A percentile compares a stretch with the other conserved stretches of the same genome.
phyloP scores from a whole-genome alignment of 2,797 vertebrate species.

The Diglossa cyanea region DNA sequence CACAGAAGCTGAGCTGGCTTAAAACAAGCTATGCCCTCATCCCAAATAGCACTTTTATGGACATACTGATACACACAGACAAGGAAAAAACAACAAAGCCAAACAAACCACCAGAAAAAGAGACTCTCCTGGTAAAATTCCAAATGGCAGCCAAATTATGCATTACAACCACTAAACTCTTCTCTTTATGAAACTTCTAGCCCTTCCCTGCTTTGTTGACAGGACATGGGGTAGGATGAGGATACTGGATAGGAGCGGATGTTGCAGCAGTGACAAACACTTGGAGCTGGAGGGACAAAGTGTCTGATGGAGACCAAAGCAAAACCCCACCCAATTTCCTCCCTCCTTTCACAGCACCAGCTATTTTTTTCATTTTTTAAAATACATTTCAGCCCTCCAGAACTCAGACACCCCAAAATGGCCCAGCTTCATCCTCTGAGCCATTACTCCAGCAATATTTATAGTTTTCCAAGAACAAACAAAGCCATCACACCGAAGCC shows the following conservation, averaged over 20 bases:
- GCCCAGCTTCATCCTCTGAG: background rate
- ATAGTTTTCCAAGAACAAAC: slow-evolving; percentile 58
- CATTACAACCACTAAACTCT: background rate
- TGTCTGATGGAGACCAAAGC: background rate
- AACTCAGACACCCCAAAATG: background rate
- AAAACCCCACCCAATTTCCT: background rate
- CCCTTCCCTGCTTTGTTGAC: background rate
- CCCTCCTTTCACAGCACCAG: background rate
- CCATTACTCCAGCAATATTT: slow-evolving; percentile 37
- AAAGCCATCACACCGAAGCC: background rate
- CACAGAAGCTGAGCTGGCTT: background rate
- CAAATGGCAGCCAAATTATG: background rate
- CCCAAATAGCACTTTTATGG: background rate
- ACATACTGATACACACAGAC: background rate
- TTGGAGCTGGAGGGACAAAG: background rate
- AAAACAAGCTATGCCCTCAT: background rate
- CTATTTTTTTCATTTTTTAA: background rate
- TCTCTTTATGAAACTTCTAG: background rate
- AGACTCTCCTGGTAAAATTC: background rate
- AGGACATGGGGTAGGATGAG: background rate
- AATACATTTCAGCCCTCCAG: background rate
- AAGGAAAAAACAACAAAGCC: background rate
- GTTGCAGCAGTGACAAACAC: background rate
- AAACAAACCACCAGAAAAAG: background rate
- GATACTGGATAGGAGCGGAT: background rate